phyloP scores from a whole-genome alignment of 2,113 vertebrate species.

The Oplegnathus fasciatus region DNA sequence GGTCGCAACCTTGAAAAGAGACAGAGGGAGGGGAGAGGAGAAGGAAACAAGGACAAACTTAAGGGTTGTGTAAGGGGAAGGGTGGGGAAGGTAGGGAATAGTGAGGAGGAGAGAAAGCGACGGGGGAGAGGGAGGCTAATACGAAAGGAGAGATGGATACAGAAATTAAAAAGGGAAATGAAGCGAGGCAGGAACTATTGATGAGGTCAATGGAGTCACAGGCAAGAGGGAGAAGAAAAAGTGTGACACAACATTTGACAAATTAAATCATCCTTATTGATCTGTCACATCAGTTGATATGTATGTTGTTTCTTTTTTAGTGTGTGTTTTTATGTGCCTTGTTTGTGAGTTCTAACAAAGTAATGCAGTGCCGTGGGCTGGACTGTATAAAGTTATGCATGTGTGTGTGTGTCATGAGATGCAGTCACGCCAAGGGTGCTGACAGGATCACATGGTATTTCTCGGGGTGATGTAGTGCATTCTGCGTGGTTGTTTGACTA shows the following conservation, averaged over 20 bases:
- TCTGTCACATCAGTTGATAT: conserved; percentile 17
- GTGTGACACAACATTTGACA: background rate
- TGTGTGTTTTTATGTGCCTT: background rate
- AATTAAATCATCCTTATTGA: conserved; percentile 15
- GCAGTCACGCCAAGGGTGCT: conserved; percentile 20
- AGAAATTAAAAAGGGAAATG: conserved; percentile 54
- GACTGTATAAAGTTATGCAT: conserved; percentile 3
- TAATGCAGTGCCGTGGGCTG: background rate
- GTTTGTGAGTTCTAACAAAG: background rate
- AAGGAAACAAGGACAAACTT: conserved; percentile 23
- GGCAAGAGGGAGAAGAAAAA: conserved; percentile 10
- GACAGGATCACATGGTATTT: conserved; percentile 34
- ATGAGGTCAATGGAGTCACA: conserved; percentile 53
- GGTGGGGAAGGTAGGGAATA: background rate
- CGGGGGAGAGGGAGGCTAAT: background rate
- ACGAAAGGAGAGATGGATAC: conserved; percentile 22
- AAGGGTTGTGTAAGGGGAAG: conserved; percentile 9
- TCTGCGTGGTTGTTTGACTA: conserved; percentile 43
- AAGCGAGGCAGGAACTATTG: conserved; percentile 35
- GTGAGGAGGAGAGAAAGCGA: background rate
- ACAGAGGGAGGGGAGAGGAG: background rate
- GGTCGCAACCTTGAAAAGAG: conserved; percentile 34
- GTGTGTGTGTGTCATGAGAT: conserved; percentile 30
- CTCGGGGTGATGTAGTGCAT: conserved; percentile 23
- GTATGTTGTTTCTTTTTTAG: background rate